Base-by-base conservation (phyloP, 2,888 invertebrate species). In the Folsomia candida region DNA sequence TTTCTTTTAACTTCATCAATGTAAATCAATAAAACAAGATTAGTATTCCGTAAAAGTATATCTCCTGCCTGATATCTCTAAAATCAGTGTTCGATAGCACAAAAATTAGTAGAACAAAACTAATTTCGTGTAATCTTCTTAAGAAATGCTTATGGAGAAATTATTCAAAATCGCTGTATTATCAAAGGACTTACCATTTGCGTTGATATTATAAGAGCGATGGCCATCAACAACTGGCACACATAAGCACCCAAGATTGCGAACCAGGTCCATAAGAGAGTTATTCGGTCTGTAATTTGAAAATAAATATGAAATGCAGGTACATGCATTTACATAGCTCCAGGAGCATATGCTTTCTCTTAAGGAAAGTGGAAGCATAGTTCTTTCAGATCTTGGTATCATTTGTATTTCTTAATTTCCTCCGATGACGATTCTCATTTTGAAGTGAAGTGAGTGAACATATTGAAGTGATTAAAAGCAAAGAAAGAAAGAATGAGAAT, bases 211-310 rank as follows among this genome's bases (percentile, higher is more conserved):
- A 76, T 68, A 29, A 76, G 68, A 51, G 72, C 76, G 24, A 76
- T 60, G 54, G 70, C 72, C 71, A 70, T 69, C 58, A 76, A 64
- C 57, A 76, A 62, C 54, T 76, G 76, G 62, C 71, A 70, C 9
- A 76, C 76, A 63, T 76, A 76, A 51, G 73, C 74, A 20, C 72
- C 76, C 58, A 76, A 61, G 67, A 76, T 73, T 47, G 70, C 76
- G 29, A 76, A 76, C 76, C 76, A 76, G 65, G 76, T 74, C 76
- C 76, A 76, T 54, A 76, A 71, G 24, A 76, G 57, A 54, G 74
- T 72, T 47, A 76, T 71, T 62, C 76, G 76, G 61, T 76, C 76
- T 76, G 25, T 26, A 27, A 57, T 24, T 66, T 27, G 4, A 37
- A 51, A 20, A 64, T 51, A 47, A 26, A 25, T 18, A 57, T 18